phyloP scores from a whole-genome alignment of 2,113 vertebrate genomes.

The Symphodus melops region DNA sequence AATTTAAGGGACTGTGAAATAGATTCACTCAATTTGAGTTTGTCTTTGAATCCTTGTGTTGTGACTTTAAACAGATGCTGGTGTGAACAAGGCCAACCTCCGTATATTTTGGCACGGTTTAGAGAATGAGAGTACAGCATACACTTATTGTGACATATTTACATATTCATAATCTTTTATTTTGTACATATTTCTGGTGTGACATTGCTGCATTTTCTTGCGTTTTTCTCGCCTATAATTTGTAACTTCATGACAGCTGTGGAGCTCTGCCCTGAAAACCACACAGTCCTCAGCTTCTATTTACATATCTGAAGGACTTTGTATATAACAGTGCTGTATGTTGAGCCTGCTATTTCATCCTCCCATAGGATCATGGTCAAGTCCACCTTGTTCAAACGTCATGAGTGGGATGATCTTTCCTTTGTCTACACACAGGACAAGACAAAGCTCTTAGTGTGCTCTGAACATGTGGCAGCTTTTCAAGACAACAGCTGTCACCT shows the following conservation, averaged over 20 bases:
- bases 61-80: slow-evolving; percentile 21
- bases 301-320: slow-evolving; percentile 12
- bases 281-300: background rate
- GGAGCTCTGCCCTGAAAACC: slow-evolving; percentile 4
- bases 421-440: slow-evolving; percentile 48
- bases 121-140: background rate
- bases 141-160: slow-evolving; percentile 16
- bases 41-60: background rate
- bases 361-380: slow-evolving; percentile 42
- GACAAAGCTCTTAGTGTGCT: slow-evolving; percentile 61
- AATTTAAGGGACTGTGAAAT: background rate
- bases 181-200: slow-evolving; percentile 6
- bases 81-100: slow-evolving; percentile 16
- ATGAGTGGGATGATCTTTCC: slow-evolving; percentile 11
- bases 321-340: background rate
- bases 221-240: slow-evolving; percentile 14
- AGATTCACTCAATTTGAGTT: background rate
- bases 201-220: slow-evolving; percentile 4
- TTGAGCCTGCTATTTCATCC: slow-evolving; percentile 2
- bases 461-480: slow-evolving; percentile 44
- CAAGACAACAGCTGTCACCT: slow-evolving; percentile 62
- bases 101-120: background rate
- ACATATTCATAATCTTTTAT: slow-evolving; percentile 23
- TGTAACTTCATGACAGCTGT: slow-evolving; percentile 11
- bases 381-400: slow-evolving; percentile 39